Evolutionary conservation across 2,113 vertebrate genomes (phyloP).

Genomic region (Phodopus roborovskii): DNA sequence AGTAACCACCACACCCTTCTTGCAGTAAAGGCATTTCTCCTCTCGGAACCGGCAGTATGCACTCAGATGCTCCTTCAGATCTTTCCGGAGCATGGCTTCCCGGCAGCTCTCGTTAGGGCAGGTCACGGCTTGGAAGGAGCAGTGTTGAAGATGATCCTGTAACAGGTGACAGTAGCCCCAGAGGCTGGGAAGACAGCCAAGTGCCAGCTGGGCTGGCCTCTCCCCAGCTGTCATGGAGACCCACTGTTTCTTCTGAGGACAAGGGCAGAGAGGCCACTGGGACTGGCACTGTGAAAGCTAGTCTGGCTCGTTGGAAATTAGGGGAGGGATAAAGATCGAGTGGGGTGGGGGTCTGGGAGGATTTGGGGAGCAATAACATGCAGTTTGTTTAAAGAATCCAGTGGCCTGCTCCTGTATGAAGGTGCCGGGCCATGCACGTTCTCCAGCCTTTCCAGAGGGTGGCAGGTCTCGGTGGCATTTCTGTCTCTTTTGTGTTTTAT

Average conservation of each 20-base stretch:
- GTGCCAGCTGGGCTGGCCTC: neutral
- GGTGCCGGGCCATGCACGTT: neutral
- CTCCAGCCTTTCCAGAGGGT: neutral
- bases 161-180: neutral
- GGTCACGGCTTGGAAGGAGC: slow-evolving; percentile 84
- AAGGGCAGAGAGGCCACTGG: neutral
- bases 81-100: slow-evolving; percentile 86
- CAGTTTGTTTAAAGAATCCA: neutral
- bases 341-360: neutral
- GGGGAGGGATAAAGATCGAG: neutral
- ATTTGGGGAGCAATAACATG: neutral
- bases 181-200: too few species aligned
- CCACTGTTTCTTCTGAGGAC: neutral
- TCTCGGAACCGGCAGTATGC: slow-evolving; percentile 86
- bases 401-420: neutral
- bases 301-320: neutral
- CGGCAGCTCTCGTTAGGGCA: slow-evolving; percentile 88
- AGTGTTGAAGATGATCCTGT: slow-evolving; percentile 91
- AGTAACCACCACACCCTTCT: slow-evolving; percentile 79
- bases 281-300: neutral
- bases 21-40: slow-evolving; percentile 89
- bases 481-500: neutral
- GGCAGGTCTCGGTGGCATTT: neutral
- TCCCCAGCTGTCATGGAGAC: neutral
- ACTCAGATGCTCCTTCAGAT: slow-evolving; percentile 87